Evolutionary conservation across 2,888 invertebrate species (phyloP).

Genomic region (Cyrtodaria siliqua): DNA sequence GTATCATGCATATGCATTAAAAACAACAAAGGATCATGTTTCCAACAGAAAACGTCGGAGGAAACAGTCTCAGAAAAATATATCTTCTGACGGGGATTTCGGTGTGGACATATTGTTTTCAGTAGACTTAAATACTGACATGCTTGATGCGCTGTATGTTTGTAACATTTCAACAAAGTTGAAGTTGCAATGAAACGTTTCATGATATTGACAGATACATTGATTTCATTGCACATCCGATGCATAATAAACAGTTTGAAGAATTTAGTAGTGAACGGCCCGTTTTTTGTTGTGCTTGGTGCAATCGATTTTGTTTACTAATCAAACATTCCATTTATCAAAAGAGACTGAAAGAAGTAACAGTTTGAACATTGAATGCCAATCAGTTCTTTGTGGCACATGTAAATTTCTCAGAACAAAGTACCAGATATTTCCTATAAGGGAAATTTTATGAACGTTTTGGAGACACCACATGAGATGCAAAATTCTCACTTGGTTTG

Average conservation of each 20-base stretch:
- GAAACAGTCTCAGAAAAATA: too few relatives aligned
- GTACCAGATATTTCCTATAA: not conserved
- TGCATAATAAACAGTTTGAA: too few relatives aligned
- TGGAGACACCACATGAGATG: not conserved
- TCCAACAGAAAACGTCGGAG: too few relatives aligned
- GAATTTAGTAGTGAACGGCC: too few relatives aligned
- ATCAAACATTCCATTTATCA: not conserved
- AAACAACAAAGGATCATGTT: too few relatives aligned
- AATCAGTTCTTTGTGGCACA: not conserved
- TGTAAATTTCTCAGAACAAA: not conserved
- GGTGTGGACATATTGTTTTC: too few relatives aligned
- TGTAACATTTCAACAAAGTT: not conserved
- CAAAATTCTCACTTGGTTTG: too few relatives aligned
- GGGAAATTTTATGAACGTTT: not conserved
- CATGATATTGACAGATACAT: too few relatives aligned
- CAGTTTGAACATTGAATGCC: not conserved
- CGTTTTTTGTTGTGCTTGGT: not conserved
- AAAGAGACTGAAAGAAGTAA: not conserved
- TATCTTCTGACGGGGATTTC: too few relatives aligned
- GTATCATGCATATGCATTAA: too few relatives aligned
- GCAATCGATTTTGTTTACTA: conserved; percentile 1
- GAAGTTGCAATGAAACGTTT: not conserved
- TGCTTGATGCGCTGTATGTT: not conserved
- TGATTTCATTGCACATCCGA: too few relatives aligned
- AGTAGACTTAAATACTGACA: too few relatives aligned